Base-by-base conservation (phyloP, 2,113 vertebrate genomes). In the Crotophaga sulcirostris region DNA sequence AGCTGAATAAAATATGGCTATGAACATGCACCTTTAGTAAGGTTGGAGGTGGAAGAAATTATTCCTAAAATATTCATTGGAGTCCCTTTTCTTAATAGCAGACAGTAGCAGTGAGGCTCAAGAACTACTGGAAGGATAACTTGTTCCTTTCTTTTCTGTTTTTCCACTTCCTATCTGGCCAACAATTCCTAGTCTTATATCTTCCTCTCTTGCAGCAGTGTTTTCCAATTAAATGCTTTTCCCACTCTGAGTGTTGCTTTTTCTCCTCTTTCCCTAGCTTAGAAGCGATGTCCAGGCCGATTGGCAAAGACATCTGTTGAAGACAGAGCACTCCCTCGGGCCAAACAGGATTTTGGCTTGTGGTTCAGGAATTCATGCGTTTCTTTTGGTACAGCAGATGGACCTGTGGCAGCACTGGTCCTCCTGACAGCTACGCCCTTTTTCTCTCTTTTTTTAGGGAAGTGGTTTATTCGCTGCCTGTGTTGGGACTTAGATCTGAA, bases 271-370 rank as follows among this genome's bases (percentile, higher is more conserved):
- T 55, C 68, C 68, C 60, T 88, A 84, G 33, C 96, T 93, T 49
- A 44, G 67, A 77, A 90, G 55, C 31, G 55, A 55, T 70, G 93
- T 95, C 93, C 92, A 74, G 91, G 76, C 75, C 51, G 28, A 26
- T 52, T 97, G 96, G 94, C 96, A 90, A 58, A 96, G 79, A 73
- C 75, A 63, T 90, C 84, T 93, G 79, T 55, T 45, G 90, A 68
- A 82, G 84, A 31, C 56, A 47, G 86, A 94, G 85, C 55, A 10
- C 24, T 94, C 91, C 87, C 85, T 96, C 1, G 80, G 93, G 95
- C 94, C 87, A 90, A 51, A 59, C 68, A 94, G 94, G 51, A 77
- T 91, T 93, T 94, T 94, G 93, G 93, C 95, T 95, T 14, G 10
- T 42, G 82, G 18, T 59, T 69, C 85, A 94, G 94, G 84, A 93